Evolutionary conservation across 2,113 vertebrate genomes (phyloP).

Genomic region (Otus sunia): DNA sequence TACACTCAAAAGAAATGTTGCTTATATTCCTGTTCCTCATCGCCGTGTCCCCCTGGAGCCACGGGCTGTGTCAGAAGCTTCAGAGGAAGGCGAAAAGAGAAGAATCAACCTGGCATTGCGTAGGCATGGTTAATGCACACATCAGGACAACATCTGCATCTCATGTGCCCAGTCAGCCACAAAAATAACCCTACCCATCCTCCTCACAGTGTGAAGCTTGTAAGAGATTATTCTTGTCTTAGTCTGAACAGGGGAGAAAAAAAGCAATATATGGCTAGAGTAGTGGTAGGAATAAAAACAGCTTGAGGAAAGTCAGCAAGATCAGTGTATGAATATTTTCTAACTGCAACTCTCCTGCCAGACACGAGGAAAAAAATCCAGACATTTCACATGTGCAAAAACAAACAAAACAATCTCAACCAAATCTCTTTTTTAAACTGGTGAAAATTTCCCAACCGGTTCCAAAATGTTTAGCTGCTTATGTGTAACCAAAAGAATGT

Average conservation of each 20-base stretch:
- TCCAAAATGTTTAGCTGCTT: background rate
- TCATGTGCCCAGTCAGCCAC: background rate
- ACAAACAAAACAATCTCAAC: background rate
- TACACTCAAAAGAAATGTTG: accelerated
- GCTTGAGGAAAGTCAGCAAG: background rate
- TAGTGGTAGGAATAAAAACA: background rate
- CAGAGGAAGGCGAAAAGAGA: background rate
- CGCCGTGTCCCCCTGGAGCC: background rate
- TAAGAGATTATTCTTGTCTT: background rate
- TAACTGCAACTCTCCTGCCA: background rate
- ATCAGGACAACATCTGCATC: background rate
- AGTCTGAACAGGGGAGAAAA: background rate
- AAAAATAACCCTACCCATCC: background rate
- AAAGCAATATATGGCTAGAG: background rate
- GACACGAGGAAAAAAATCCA: background rate
- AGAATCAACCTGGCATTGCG: background rate
- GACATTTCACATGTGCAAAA: background rate
- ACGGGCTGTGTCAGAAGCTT: background rate
- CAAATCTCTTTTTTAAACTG: background rate
- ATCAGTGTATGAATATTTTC: background rate
- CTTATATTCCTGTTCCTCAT: accelerated
- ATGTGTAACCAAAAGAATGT: background rate
- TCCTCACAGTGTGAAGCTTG: background rate
- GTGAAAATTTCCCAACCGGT: background rate
- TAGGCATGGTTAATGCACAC: background rate